Evolutionary conservation across 2,888 invertebrate species (phyloP), one percentile per base, ranked within the genome.

Genomic region (Sphecodes monilicornis): DNA sequence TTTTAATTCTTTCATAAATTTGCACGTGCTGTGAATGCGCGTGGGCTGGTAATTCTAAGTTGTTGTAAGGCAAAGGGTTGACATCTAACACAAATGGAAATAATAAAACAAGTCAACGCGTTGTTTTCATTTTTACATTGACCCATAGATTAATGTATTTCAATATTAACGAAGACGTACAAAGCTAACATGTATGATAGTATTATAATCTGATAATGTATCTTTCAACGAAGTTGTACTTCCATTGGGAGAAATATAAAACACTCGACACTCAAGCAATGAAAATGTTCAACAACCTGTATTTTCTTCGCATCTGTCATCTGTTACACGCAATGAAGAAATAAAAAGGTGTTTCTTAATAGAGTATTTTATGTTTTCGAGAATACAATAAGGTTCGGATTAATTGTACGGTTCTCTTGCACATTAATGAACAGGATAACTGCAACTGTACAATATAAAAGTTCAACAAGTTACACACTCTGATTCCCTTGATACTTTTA

Each of bases 181-280:
- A 87, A 89, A 86, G 74, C 75, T 84, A 86, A 84, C 81, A 82
- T 60, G 76, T 81, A 83, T 76, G 60, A 76, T 82, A 78, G 46
- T 81, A 76, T 68, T 39, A 39, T 66, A 66, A 66, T 71, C 64
- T 80, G 54, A 74, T 78, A 66, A 43, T 84, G 70, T 57, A 41
- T 22, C 43, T 74, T 86, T 70, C 60, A 77, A 74, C 64, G 26
- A 77, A 77, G 43, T 60, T 36, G 77, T 70, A 70, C 32, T 60
- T 57, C 64, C 57, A 32, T n/a, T 70, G 54, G 57, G 41, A 57
- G 73, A 73, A 79, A 69, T 96, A 96, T 90, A 94, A 95, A 57
- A 95, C 95, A 95, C 92, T 95, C 75, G 96, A 96, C 92, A 43
- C 71, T 71, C 50, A 66, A 75, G 43, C 32, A 29, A 74, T 32